Percentiles rank a stretch among this genome's conserved stretches.
Conservation (phyloP, 2,113 vertebrate species). For the Oreotrochilus melanogaster region DNA sequence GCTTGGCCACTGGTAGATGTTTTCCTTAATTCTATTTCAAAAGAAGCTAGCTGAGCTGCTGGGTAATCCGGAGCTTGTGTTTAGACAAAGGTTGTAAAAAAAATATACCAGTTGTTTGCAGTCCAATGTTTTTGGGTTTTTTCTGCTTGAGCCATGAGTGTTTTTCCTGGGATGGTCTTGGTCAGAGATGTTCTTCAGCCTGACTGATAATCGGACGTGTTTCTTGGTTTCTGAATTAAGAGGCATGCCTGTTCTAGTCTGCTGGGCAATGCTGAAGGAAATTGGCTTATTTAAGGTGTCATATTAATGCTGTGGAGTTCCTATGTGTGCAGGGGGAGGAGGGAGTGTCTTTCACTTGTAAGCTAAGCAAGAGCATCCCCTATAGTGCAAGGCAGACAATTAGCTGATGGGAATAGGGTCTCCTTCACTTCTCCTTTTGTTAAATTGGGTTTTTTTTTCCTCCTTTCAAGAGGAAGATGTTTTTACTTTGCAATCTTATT, state of each 20-base stretch:
- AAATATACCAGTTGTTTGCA: not conserved
- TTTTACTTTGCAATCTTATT: not conserved
- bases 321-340: not conserved
- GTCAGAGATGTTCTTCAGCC: constrained; percentile 36
- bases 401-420: not conserved
- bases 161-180: not conserved
- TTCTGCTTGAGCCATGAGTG: not conserved
- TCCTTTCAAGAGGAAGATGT: not conserved
- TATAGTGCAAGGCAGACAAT: constrained; percentile 19
- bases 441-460: not conserved
- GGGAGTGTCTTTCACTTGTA: not conserved
- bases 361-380: constrained; percentile 65
- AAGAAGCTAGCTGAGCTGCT: not conserved
- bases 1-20: not conserved
- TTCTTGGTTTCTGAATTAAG: not conserved
- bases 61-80: not conserved
- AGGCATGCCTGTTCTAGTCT: constrained; percentile 37
- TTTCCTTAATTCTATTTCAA: not conserved
- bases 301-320: not conserved
- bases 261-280: constrained; percentile 23
- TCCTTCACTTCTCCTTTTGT: not conserved
- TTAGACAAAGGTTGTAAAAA: not conserved
- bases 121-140: not conserved
- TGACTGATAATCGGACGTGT: constrained; percentile 28
- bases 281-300: constrained; percentile 31